Base-by-base conservation (phyloP, 2,888 invertebrate species). In the Drymonia ruficornis region DNA sequence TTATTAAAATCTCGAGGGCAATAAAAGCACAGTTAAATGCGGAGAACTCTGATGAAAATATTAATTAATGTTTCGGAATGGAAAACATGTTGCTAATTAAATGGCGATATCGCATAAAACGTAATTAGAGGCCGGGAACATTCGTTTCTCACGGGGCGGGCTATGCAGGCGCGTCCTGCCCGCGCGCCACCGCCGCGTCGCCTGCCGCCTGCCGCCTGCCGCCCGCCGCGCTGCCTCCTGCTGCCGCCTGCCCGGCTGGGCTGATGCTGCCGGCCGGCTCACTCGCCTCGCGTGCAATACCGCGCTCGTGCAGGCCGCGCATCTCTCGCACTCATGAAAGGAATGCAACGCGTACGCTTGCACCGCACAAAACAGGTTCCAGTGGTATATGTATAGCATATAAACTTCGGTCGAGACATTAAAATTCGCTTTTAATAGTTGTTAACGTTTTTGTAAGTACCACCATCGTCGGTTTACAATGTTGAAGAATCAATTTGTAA, bases 21-120 rank as follows among this genome's bases (percentile, higher is more conserved):
- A 90, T 90, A 91, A 91, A 91, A 88, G 87, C 86, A 90, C 91
- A 89, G 87, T 90, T 89, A 89, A 89, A 91, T 87, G 89, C 86
- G 85, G 86, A 80, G 87, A 89, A 87, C 85, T 87, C 89, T 87
- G 89, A 89, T 91, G 90, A 90, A 91, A 91, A 91, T 91, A 91
- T 91, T 91, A 91, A 91, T 91, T 91, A 91, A 90, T 89, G 90
- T 90, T 88, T 86, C 84, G 87, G 86, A 90, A 91, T 91, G 89
- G 86, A 84, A 88, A 91, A 90, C 90, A 89, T 88, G 89, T 91
- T 89, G 90, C 91, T 91, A 91, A 91, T 91, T 90, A 91, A 91
- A 91, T 88, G 91, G 87, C 91, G 88, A 91, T 91, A 91, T 90
- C 87, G 89, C 86, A 90, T 91, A 89, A 90, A 89, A 86, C 87